Percentiles rank a stretch among this genome's conserved stretches.
Conservation (phyloP, 1,140 invertebrate genomes). For the Belonocnema kinseyi region DNA sequence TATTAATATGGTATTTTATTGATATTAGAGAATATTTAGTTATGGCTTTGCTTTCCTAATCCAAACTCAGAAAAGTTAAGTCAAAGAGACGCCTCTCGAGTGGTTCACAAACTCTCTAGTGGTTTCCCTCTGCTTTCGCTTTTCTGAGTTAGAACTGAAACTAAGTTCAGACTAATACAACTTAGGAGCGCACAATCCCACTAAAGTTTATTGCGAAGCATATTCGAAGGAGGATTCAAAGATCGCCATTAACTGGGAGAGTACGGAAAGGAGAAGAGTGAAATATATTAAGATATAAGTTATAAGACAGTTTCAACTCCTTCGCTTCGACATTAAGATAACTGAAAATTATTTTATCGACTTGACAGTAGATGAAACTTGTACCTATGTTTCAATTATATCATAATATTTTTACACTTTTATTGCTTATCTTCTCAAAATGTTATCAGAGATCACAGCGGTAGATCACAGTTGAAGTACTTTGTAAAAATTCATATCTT, state of each 20-base stretch:
- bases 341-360: conserved; percentile 16
- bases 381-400: conserved; percentile 22
- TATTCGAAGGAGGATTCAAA: conserved; percentile 30
- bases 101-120: conserved; percentile 13
- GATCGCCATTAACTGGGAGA: conserved; percentile 25
- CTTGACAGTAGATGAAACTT: conserved; percentile 20
- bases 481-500: no score
- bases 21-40: conserved; percentile 27
- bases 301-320: conserved; percentile 29
- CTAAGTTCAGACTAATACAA: conserved; percentile 24
- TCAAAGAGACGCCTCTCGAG: conserved; percentile 30
- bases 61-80: conserved; percentile 31
- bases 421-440: neutral
- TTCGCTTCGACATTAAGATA: neutral
- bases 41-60: conserved; percentile 25
- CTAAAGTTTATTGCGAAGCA: conserved; percentile 25
- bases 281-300: conserved; percentile 29
- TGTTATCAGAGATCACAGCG: no score
- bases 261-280: conserved; percentile 25
- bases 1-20: conserved; percentile 24
- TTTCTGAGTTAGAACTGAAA: conserved; percentile 28
- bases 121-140: conserved; percentile 30
- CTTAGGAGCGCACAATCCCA: conserved; percentile 22
- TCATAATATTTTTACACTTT: conserved; percentile 16
- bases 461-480: no score